Evolutionary conservation across 2,113 vertebrate species (phyloP), one percentile per base, ranked within the genome.

Genomic region (Myiopsitta monachus): DNA sequence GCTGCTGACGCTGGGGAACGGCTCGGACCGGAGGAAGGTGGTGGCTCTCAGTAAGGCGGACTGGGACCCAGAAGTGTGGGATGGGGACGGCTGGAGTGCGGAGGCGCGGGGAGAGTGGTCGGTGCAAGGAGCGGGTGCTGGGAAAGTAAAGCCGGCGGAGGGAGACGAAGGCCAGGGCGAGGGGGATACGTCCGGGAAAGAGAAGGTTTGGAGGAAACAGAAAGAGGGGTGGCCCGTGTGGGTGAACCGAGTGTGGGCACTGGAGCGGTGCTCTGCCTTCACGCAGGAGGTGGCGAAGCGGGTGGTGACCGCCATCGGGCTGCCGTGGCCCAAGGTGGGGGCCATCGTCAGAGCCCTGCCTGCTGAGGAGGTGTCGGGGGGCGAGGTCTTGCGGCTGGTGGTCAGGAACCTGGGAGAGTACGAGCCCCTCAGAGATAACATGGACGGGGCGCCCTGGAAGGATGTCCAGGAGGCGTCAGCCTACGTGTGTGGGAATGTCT

Each of bases 351-450:
- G 92, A 41, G 55, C 92, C 33, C 74, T 95, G 73, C 92, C 94
- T 0, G 23, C 73, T 2, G 14, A 5, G 0, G 89, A 70, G 55
- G 6, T 13, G 2, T 1, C 9, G 18, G 92, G 94, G 3, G 92
- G 78, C 3, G 86, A 95, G 43, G 41, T 95, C 73, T 7, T 94
- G 3, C 33, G 94, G 92, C 57, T 95, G 30, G 89, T 95, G 62
- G 43, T 92, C 59, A 87, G 78, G 11, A 92, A 92, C 6, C 1
- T 94, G 69, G 94, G 94, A 0, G 92, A 95, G 27, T 92, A 92
- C 1, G 78, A 94, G 38, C 89, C 89, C 8, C 92, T 95, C 78
- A 92, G 62, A 15, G 92, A 94, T 14, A 90, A 87, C 52, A 84
- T n/a, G 63, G 74, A 90, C 18, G 92, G 92, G 31, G 41, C 46